Evolutionary conservation across 2,113 vertebrate species (phyloP), one percentile per base, ranked within the genome.

Genomic region (Syngnathus floridae): DNA sequence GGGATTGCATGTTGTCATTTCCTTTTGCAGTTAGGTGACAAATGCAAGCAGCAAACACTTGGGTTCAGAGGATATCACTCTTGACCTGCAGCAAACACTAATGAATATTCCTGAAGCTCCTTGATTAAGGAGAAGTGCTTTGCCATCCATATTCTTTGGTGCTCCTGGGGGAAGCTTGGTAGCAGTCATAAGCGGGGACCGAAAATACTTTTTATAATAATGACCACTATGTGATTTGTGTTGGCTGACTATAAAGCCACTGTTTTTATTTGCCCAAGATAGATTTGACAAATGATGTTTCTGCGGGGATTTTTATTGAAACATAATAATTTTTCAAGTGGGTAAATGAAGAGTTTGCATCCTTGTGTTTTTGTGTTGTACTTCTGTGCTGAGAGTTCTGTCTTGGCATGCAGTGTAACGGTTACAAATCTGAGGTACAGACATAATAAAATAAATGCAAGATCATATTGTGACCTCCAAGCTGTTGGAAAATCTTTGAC

Each of bases 201-300:
- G 46, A 64, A 48, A 36, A 64, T 49, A 64, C 46, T 64, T 52
- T 19, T n/a, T 52, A 21, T n/a, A 12, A 51, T n/a, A 37, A 52
- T 65, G 35, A 37, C 48, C 4, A 11, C 17, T 5, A 4, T 11
- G 54, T 52, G 46, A 45, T 38, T 38, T 48, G 22, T 48, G 19
- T 52, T 64, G 19, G 19, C 46, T 40, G 9, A 38, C 13, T 52
- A 16, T 13, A 22, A 65, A 54, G 17, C 31, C n/a, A 19, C 7
- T 52, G 9, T 31, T 62, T 62, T 62, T 6, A 43, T 62, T 62
- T 62, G 22, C 59, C 40, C 0, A 37, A 43, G 38, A 26, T 26
- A 17, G 4, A 36, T 57, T 57, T 57, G 26, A 57, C 12, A 11
- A 35, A 56, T 16, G 26, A 56, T 35, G 54, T 36, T 36, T 11